Percentiles rank a stretch among this genome's conserved stretches.
These are phyloP conservation scores for Aplodontia rufa DNA, from an alignment of 2,113 vertebrate species.

Conservation along the genomic window DNA sequence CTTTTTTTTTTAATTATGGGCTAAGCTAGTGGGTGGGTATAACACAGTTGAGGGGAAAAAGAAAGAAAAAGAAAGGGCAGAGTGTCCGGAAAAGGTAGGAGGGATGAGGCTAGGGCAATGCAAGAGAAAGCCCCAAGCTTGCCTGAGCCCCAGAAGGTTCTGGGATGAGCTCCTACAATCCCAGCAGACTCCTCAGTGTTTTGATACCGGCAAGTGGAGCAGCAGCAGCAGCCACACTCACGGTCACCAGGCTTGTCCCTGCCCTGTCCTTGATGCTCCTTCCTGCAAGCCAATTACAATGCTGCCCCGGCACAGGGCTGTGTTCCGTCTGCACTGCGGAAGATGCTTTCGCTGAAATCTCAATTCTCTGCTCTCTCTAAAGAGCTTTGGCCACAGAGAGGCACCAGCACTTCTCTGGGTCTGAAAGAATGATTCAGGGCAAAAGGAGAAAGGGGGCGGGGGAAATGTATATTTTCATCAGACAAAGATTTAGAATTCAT, in stretches of 20 bases:
- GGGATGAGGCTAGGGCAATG: accelerated
- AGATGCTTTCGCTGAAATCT: neutral
- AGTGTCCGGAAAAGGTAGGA: neutral
- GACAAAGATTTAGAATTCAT: neutral
- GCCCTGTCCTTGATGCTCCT: neutral
- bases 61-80: neutral
- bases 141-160: neutral
- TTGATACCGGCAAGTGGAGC: neutral
- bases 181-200: neutral
- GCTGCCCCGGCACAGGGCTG: neutral
- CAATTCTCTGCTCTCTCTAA: neutral
- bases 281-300: neutral
- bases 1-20: neutral
- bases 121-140: neutral
- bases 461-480: neutral
- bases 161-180: neutral
- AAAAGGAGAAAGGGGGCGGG: neutral
- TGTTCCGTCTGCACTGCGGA: neutral
- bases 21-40: no score
- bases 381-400: neutral
- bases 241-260: neutral
- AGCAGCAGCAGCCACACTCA: accelerated
- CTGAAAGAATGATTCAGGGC: neutral
- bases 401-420: neutral
- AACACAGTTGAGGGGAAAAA: neutral